These are phyloP conservation scores for Knipowitschia caucasica DNA, from an alignment of 2,797 vertebrate species.

Conservation along the genomic window DNA sequence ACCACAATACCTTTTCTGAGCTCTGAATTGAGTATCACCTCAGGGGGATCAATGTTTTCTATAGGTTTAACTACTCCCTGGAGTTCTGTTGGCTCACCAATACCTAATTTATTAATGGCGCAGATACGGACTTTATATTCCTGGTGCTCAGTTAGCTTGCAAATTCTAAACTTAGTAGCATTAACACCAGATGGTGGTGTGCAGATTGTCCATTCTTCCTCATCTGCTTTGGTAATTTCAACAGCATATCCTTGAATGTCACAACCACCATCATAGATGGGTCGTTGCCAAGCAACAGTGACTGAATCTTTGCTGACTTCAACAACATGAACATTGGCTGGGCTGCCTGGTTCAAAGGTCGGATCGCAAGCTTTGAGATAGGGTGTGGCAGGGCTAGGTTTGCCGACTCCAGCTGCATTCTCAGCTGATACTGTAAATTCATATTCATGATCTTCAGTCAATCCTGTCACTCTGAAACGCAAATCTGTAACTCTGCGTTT, in stretches of 20 bases:
- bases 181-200: slow-evolving; percentile 87
- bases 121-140: slow-evolving; percentile 94
- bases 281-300: slow-evolving; percentile 88
- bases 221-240: slow-evolving; percentile 94
- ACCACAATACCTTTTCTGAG: slow-evolving; percentile 93
- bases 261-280: slow-evolving; percentile 96
- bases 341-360: slow-evolving; percentile 91
- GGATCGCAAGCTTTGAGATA: slow-evolving; percentile 96
- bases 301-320: slow-evolving; percentile 88
- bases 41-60: slow-evolving; percentile 91
- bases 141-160: slow-evolving; percentile 91
- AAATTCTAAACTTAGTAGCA: slow-evolving; percentile 87
- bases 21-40: slow-evolving; percentile 93
- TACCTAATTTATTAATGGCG: slow-evolving; percentile 92
- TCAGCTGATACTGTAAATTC: slow-evolving; percentile 97
- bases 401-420: slow-evolving; percentile 93
- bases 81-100: slow-evolving; percentile 89
- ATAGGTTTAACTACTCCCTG: slow-evolving; percentile 88
- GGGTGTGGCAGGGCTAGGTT: slow-evolving; percentile 83
- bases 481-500: slow-evolving; percentile 95
- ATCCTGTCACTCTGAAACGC: slow-evolving; percentile 90
- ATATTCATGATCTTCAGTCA: slow-evolving; percentile 96
- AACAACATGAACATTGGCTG: slow-evolving; percentile 84
- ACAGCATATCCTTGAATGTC: slow-evolving; percentile 93
- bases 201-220: slow-evolving; percentile 93